Base-by-base conservation (phyloP, 1,140 invertebrate species). In the Drosophila repleta region DNA sequence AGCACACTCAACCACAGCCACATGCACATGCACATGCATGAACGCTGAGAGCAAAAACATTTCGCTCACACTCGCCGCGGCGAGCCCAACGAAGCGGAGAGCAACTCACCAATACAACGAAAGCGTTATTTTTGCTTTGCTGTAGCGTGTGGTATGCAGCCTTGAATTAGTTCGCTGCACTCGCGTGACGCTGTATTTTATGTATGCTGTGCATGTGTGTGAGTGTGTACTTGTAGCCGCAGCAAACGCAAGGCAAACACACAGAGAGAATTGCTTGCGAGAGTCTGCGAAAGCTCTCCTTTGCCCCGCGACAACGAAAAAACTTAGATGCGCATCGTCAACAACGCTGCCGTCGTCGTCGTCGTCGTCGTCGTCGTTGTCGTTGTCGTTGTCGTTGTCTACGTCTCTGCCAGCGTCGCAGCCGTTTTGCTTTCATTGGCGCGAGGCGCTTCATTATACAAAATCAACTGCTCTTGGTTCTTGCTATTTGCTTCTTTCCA, bases 91-190 rank as follows among this genome's bases (percentile, higher is more conserved):
- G 17, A 53, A 75, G 49, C 60, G 70, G 24, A 56, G 43, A 66
- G 53, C 21, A 53, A 76, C 66, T 67, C 57, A 74, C 65, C 26
- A 82, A 88, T 45, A 87, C 82, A 88, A 37, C 65, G 75, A 87
- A 65, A 82, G 82, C 82, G 87, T 87, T 87, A 87, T 87, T 88
- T 87, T 87, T 82, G 82, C 82, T 71, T 78, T 83, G 75, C 69
- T 53, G 56, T 75, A 76, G 60, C 76, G 84, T 89, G 83, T 90
- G 88, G 88, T 90, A 90, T 91, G 90, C 83, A 91, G 90, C 90
- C 90, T 91, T 91, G 90, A 91, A 91, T 90, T 91, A 91, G 90
- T 91, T 91, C 90, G 90, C 83, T 91, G 90, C 90, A 91, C 90
- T 90, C 90, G 90, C 67, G 74, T 79, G 71, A 74, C 71, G 71